Base-by-base conservation (phyloP, 2,113 vertebrate genomes). In the Canis aureus region DNA sequence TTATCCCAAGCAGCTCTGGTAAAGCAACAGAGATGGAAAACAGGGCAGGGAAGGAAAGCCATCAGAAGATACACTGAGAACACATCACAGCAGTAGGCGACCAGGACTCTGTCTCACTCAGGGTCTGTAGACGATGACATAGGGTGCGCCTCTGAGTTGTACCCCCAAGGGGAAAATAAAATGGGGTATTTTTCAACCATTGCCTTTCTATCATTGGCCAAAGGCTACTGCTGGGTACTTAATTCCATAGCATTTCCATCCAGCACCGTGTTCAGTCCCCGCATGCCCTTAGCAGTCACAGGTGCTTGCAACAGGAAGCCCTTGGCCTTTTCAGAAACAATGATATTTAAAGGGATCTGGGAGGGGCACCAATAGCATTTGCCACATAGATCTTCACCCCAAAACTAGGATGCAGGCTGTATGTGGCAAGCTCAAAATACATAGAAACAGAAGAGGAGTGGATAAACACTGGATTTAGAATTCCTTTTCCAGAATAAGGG, bases 401-500 rank as follows among this genome's bases (percentile, higher is more conserved):
- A 22, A 82, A 92, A 69, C 67, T 80, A 16, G 13, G 79, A 59
- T 29, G 11, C 3, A 29, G 23, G 64, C 88, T 53, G 2, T 27
- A 11, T 55, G 20, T 64, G 81, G 4, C 32, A 71, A 38, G 38
- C 17, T 71, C 43, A 74, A n/a, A 93, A 69, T 74, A 22, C 38
- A 12, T 0, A 32, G 60, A 76, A 15, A 22, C 2, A 12, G 57
- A 66, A 57, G 35, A 86, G 57, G 27, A 66, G 8, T 19, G 0
- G 35, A n/a, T 53, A 92, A 87, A 94, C 57, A 3, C 9, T 62
- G 19, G 10, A 20, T 62, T 82, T 60, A 9, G 25, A 49, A 23
- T 92, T 92, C 8, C 83, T 93, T 82, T 95, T 62, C 87, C 78
- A 96, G 73, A 97, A 25, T 66, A 59, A 88, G 9, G n/a, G 12